Percentiles rank a stretch among this genome's conserved stretches.
phyloP scores from a whole-genome alignment of 1,140 invertebrate genomes.

The Drosophila eugracilis region DNA sequence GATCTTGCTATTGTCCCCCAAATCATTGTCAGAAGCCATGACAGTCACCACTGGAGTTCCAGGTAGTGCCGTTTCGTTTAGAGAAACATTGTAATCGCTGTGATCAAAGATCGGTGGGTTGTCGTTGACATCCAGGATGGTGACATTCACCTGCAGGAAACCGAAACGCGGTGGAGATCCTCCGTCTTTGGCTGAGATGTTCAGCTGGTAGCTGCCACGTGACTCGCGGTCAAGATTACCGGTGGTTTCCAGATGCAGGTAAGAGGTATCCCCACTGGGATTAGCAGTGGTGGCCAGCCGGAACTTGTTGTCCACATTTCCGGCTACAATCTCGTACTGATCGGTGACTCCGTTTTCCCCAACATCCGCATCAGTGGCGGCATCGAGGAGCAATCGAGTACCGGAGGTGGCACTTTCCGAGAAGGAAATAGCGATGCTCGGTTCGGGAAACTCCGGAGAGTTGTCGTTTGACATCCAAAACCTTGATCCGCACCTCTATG shows the following conservation, averaged over 20 bases:
- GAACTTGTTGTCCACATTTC: conserved; percentile 95
- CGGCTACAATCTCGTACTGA: conserved; percentile 94
- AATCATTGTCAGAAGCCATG: conserved; percentile 95
- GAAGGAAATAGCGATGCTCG: conserved; percentile 92
- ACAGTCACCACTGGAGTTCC: conserved; percentile 95
- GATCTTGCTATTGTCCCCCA: conserved; percentile 95
- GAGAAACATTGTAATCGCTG: conserved; percentile 94
- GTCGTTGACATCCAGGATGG: conserved; percentile 96
- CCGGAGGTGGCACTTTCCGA: conserved; percentile 96
- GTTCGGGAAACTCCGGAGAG: conserved; percentile 94
- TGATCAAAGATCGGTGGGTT: conserved; percentile 97
- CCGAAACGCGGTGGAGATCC: conserved; percentile 92
- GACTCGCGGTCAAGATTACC: conserved; percentile 95
- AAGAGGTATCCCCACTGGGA: conserved; percentile 94
- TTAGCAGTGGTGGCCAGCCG: conserved; percentile 93
- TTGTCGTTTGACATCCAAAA: conserved; percentile 97
- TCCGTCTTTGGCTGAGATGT: conserved; percentile 95
- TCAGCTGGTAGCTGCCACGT: conserved; percentile 92
- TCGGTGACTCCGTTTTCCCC: conserved; percentile 94
- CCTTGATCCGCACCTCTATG: conserved; percentile 94
- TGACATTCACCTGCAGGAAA: conserved; percentile 95
- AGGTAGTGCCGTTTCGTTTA: conserved; percentile 95
- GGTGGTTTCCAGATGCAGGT: conserved; percentile 95
- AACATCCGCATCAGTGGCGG: conserved; percentile 93
- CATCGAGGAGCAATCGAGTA: conserved; percentile 93